Conservation (phyloP, 1,140 invertebrate genomes). For the Zaprionus inermis region DNA sequence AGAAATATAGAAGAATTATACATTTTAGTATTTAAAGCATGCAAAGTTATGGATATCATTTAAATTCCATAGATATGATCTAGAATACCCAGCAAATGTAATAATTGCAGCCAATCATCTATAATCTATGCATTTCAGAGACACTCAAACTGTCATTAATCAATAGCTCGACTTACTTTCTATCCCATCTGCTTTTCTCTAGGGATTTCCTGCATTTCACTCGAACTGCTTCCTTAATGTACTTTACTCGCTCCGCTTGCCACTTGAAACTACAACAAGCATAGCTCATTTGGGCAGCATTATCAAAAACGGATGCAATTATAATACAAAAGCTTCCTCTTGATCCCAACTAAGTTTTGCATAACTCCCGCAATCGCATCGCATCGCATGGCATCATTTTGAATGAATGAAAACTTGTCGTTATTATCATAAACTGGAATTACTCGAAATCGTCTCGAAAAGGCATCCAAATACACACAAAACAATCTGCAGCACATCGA, state of each 20-base stretch:
- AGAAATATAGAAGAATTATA: background rate
- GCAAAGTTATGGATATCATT: too few relatives aligned
- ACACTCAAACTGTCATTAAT: background rate
- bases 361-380: constrained; percentile 34
- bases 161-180: background rate
- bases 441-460: constrained; percentile 3
- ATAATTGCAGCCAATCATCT: too few relatives aligned
- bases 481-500: constrained; percentile 55
- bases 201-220: constrained; percentile 24
- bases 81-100: too few relatives aligned
- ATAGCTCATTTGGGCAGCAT: background rate
- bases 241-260: background rate
- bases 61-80: too few relatives aligned
- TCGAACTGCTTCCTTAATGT: constrained; percentile 12
- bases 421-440: constrained; percentile 38
- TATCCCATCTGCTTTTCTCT: background rate
- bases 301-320: constrained; percentile 34
- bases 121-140: background rate
- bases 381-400: constrained; percentile 24
- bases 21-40: too few relatives aligned
- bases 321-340: constrained; percentile 31
- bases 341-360: constrained; percentile 30
- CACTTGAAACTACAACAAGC: constrained; percentile 7
- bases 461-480: background rate
- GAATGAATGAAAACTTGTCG: constrained; percentile 31